phyloP scores from a whole-genome alignment of 2,113 vertebrate genomes.

The Limanda limanda region DNA sequence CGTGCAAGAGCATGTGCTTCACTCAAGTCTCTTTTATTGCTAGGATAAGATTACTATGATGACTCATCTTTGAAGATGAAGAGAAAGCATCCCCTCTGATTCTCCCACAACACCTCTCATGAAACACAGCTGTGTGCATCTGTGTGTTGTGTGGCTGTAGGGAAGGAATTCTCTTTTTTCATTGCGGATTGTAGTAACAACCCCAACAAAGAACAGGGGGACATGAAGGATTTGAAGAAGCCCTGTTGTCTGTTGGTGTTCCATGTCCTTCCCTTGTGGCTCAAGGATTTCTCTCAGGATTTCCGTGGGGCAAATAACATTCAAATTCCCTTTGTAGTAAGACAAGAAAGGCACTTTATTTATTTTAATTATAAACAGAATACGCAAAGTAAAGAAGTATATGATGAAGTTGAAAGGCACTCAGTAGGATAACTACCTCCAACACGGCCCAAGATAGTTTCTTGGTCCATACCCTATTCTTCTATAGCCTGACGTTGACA shows the following conservation, averaged over 20 bases:
- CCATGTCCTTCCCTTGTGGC: constrained; percentile 40
- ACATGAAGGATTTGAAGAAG: constrained; percentile 44
- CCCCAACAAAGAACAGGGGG: constrained; percentile 10
- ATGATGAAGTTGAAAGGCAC: not conserved
- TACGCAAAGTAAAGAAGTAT: not conserved
- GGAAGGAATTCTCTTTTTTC: constrained; percentile 18
- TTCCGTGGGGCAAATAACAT: constrained; percentile 8
- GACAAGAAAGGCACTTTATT: not conserved
- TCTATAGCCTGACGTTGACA: too few relatives aligned
- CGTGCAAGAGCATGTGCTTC: constrained; percentile 3
- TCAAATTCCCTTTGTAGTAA: not conserved
- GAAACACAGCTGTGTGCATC: constrained; percentile 24
- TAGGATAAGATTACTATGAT: constrained; percentile 47
- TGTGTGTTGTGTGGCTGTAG: constrained; percentile 4
- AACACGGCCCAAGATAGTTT: too few relatives aligned
- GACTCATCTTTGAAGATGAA: constrained; percentile 60
- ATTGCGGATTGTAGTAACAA: constrained; percentile 19
- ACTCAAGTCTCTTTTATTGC: constrained; percentile 43
- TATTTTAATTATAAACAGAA: not conserved
- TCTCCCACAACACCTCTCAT: constrained; percentile 33
- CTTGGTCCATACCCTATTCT: too few relatives aligned
- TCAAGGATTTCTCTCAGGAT: constrained; percentile 7
- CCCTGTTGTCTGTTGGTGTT: constrained; percentile 50
- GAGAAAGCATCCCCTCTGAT: constrained; percentile 37
- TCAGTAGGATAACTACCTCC: too few relatives aligned